Evolutionary conservation across 53 echinoderm and acorn worm species (phyloP), one percentile per base, ranked within the genome.

Genomic region (Crossaster papposus): DNA sequence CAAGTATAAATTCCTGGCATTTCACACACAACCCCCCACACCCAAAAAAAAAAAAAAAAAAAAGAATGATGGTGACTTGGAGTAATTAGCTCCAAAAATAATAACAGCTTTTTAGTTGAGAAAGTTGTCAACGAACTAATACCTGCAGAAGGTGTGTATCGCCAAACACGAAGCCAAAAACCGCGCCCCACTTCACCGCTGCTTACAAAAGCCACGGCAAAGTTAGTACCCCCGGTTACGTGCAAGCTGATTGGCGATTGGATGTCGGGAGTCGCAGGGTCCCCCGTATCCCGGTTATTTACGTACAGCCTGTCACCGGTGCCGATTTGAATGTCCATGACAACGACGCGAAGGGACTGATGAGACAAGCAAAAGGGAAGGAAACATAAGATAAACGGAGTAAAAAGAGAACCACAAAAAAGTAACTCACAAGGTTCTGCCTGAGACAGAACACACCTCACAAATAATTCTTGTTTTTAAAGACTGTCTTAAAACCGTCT

Each of bases 261-360:
- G 22, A 78, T 78, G 51, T 78, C 78, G 0, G 44, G 78, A 20
- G 44, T 51, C 51, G 51, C 22, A 24, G 50, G 78, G 22, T 20
- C 1, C 34, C 78, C 78, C 11, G 68, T 68, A 44, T 44, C 34
- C 23, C 22, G 36, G 26, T 78, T 26, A 24, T 9, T 26, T 10
- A 51, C 78, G 23, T 44, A 78, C 51, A 78, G 51, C 34, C 51
- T 38, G 78, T 78, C 78, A 12, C 50, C 26, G n/a, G 78, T 12
- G 78, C 36, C 78, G 38, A 78, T 8, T 50, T 78, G 78, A 78
- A 78, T 50, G 12, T 78, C 78, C 78, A 78, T 78, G 35, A 78
- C 78, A 44, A 78, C 78, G 4, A 78, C 4, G 51, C 78, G 78
- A 11, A 78, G n/a, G 22, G 78, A 78, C 78, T 78, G 34, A 15